Percentiles rank a stretch among this genome's conserved stretches.
These are phyloP conservation scores for Choloepus didactylus DNA, from an alignment of 2,797 vertebrate species.

Conservation along the genomic window DNA sequence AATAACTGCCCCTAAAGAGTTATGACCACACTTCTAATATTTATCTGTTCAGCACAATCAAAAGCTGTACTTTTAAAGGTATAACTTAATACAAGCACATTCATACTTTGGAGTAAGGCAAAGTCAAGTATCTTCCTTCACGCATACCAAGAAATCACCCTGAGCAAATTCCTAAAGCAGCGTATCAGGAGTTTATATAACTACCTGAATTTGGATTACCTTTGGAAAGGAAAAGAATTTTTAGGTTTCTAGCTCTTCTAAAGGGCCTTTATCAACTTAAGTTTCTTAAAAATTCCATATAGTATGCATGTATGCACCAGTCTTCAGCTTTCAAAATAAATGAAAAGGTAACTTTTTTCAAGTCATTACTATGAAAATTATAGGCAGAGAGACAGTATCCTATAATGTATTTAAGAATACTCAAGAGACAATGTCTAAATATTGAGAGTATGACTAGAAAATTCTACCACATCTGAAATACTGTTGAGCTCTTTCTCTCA, in stretches of 20 bases:
- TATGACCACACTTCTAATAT: neutral
- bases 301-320: neutral
- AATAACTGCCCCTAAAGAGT: neutral
- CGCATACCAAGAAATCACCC: neutral
- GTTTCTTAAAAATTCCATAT: neutral
- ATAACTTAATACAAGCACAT: neutral
- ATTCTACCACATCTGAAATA: neutral
- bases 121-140: neutral
- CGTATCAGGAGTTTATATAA: neutral
- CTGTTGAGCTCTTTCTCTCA: neutral
- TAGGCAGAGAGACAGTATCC: neutral
- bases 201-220: neutral
- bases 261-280: neutral
- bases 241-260: neutral
- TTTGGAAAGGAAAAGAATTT: neutral
- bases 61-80: conserved; percentile 17
- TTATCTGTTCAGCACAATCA: neutral
- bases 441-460: neutral
- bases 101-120: neutral
- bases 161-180: neutral
- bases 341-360: conserved; percentile 29
- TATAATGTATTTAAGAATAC: neutral
- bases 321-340: conserved; percentile 50
- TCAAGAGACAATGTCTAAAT: conserved; percentile 12
- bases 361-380: conserved; percentile 54